Conservation (phyloP, 92 coral and sea anemone species). For the Siderastrea radians region DNA sequence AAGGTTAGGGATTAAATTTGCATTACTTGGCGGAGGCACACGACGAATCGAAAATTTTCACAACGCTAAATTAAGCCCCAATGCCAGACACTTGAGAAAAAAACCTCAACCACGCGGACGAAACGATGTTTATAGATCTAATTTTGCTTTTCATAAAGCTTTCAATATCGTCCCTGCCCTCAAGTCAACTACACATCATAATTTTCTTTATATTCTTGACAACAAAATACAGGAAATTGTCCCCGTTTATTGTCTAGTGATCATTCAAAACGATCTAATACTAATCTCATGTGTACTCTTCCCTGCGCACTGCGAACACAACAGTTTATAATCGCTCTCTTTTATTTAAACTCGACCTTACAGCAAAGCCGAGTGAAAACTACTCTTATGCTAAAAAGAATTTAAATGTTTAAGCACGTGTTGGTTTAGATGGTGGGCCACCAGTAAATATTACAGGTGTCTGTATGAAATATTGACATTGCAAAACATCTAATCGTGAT, state of each 20-base stretch:
- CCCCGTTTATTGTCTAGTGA: conserved; percentile 1
- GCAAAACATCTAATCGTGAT: background rate
- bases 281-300: background rate
- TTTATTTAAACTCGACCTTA: background rate
- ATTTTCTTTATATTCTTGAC: conserved; percentile 20
- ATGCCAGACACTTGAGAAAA: background rate
- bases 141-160: conserved; percentile 2
- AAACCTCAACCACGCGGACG: background rate
- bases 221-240: conserved; percentile 44
- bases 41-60: background rate
- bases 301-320: background rate
- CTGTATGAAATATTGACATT: conserved; percentile 10
- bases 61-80: conserved; percentile 6
- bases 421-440: conserved; percentile 9
- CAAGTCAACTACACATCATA: conserved; percentile 9
- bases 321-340: background rate
- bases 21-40: background rate
- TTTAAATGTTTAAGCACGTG: conserved; percentile 5
- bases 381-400: background rate
- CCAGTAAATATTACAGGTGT: conserved; percentile 31
- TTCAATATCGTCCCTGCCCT: conserved; percentile 27
- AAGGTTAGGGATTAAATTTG: background rate
- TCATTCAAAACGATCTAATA: conserved; percentile 30
- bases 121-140: conserved; percentile 24
- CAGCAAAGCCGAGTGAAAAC: background rate